Base-by-base conservation (phyloP, 2,797 vertebrate genomes). In the Etheostoma perlongum region DNA sequence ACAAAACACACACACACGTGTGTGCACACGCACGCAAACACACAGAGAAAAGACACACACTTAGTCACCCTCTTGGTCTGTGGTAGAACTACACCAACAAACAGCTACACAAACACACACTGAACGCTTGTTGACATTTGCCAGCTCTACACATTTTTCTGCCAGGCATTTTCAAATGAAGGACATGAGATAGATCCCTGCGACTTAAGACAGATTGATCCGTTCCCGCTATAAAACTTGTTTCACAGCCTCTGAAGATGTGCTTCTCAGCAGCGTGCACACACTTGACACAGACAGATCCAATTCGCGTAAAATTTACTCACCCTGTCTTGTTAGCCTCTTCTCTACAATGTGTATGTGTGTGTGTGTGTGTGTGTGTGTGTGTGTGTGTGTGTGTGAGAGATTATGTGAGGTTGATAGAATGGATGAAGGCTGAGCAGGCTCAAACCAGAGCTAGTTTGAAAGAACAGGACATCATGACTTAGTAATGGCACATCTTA, bases 131-230 rank as follows among this genome's bases (percentile, higher is more conserved):
- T 92, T 94, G 92, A 93, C 91, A 92, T 94, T 93, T 91, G 84
- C 82, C 86, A 72, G 86, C 83, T 82, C 82, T 72, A 76, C 76
- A 83, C 83, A 83, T 92, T 90, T 91, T 85, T 88, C 90, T 75
- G 86, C 81, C 80, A 84, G 85, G 81, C 86, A 78, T 90, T 93
- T 91, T 85, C 81, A 91, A 88, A 91, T 80, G 87, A 89, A 88
- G 86, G 89, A 92, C 91, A 84, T 74, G 84, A 92, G 91, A 92
- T 88, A 79, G 91, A 92, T 88, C 82, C 86, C 87, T 74, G 81
- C 62, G 83, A 86, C 85, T 93, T 91, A 89, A 93, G 90, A 94
- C 87, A 79, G 91, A 94, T 93, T 91, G 93, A 93, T 91, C 82
- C 76, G 67, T 88, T 86, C 74, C 78, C 48, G 44, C 79, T 88